These are phyloP conservation scores for Plebejus argus DNA, from an alignment of 2,888 invertebrate species.

Conservation along the genomic window DNA sequence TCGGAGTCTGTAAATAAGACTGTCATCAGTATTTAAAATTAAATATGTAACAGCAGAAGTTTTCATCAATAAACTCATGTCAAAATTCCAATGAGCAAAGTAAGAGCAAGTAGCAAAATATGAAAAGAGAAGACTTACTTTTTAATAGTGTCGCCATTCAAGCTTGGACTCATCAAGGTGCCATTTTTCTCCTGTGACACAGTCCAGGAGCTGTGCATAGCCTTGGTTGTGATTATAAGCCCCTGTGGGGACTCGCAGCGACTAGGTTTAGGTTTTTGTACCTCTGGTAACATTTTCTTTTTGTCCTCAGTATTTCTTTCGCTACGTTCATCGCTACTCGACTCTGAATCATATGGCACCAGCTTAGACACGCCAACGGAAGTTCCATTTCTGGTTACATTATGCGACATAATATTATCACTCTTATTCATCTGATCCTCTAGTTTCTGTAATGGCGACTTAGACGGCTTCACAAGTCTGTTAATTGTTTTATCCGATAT, in stretches of 20 bases:
- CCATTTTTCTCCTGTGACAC: slow-evolving; percentile 67
- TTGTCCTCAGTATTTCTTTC: slow-evolving; percentile 47
- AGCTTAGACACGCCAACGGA: slow-evolving; percentile 57
- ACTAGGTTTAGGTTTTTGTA: slow-evolving; percentile 59
- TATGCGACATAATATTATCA: slow-evolving; percentile 50
- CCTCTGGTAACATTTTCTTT: slow-evolving; percentile 44
- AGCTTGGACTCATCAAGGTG: slow-evolving; percentile 70
- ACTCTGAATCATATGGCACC: slow-evolving; percentile 83
- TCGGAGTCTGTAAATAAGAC: slow-evolving; percentile 43
- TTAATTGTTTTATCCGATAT: slow-evolving; percentile 59
- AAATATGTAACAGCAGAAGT: too few species aligned
- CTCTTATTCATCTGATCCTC: slow-evolving; percentile 73
- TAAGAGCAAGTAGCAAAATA: not conserved
- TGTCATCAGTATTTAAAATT: too few species aligned
- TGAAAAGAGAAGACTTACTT: slow-evolving; percentile 54
- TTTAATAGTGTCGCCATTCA: slow-evolving; percentile 73
- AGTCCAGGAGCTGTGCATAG: slow-evolving; percentile 70
- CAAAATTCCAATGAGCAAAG: too few species aligned
- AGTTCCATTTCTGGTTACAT: slow-evolving; percentile 56
- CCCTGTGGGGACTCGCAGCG: slow-evolving; percentile 61
- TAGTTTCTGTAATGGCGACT: slow-evolving; percentile 69
- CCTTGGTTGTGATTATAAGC: slow-evolving; percentile 63
- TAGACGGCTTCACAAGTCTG: slow-evolving; percentile 57
- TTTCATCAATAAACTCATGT: too few species aligned
- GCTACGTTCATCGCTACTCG: slow-evolving; percentile 71